Evolutionary conservation across 2,888 invertebrate genomes (phyloP).

Genomic region (Machimus rusticus): DNA sequence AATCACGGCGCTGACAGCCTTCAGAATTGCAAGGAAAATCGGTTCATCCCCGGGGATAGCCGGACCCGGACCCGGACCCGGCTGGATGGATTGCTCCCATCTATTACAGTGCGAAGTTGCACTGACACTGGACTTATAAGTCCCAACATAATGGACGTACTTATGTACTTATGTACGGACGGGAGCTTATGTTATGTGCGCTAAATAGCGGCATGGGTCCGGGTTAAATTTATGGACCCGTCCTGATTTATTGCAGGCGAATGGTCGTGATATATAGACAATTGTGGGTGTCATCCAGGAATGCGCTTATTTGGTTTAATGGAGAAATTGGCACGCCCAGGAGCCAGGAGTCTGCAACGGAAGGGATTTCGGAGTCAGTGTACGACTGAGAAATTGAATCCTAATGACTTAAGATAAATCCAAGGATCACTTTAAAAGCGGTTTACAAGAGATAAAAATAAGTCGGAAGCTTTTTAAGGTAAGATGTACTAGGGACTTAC

Average conservation of each 20-base stretch:
- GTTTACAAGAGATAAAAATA: not conserved
- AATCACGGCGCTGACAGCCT: not conserved
- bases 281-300: not conserved
- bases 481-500: not conserved
- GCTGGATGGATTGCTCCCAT: not conserved
- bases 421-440: not conserved
- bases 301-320: not conserved
- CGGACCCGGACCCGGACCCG: not conserved
- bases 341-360: not conserved
- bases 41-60: not conserved
- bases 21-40: not conserved
- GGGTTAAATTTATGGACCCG: not conserved
- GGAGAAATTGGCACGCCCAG: not conserved
- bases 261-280: not conserved
- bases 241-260: not conserved
- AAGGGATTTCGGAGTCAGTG: not conserved
- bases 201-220: not conserved
- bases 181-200: not conserved
- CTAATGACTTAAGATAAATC: not conserved
- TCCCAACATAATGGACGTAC: not conserved
- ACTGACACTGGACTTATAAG: not conserved
- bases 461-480: not conserved
- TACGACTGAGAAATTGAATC: not conserved
- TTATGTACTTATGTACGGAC: not conserved
- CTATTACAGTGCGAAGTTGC: not conserved